Conservation (phyloP, 2,113 vertebrate species). For the Sylvilagus bachmani region DNA sequence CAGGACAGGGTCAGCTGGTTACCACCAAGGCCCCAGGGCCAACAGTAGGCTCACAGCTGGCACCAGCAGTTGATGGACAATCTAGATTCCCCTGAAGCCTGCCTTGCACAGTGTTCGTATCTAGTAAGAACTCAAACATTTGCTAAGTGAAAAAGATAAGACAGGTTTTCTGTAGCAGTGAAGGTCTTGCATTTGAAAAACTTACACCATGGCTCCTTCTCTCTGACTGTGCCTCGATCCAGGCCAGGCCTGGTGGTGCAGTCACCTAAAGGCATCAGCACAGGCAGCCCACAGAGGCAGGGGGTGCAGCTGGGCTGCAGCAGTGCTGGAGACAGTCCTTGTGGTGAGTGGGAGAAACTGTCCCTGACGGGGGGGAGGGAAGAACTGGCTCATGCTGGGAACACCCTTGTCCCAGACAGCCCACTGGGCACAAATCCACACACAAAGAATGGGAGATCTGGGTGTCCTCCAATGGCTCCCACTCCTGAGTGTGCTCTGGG, state of each 20-base stretch:
- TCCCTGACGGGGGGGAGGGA: background rate
- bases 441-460: accelerated
- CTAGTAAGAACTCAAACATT: too few species aligned
- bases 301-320: accelerated
- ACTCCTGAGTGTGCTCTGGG: accelerated
- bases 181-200: background rate
- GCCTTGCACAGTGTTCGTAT: accelerated
- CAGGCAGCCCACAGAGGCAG: background rate
- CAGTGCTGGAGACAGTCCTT: background rate
- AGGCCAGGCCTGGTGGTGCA: accelerated
- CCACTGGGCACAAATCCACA: accelerated
- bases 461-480: accelerated
- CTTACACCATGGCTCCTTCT: accelerated
- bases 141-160: background rate
- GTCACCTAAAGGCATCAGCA: background rate
- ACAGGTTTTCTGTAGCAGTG: background rate
- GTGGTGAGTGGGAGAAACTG: too few species aligned
- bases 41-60: accelerated
- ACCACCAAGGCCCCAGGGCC: accelerated
- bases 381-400: background rate
- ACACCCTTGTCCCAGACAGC: background rate
- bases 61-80: accelerated
- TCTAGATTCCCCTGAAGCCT: accelerated
- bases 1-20: background rate
- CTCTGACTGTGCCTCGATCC: background rate